Conservation (phyloP, 2,888 invertebrate genomes). For the Agrotis segetum region DNA sequence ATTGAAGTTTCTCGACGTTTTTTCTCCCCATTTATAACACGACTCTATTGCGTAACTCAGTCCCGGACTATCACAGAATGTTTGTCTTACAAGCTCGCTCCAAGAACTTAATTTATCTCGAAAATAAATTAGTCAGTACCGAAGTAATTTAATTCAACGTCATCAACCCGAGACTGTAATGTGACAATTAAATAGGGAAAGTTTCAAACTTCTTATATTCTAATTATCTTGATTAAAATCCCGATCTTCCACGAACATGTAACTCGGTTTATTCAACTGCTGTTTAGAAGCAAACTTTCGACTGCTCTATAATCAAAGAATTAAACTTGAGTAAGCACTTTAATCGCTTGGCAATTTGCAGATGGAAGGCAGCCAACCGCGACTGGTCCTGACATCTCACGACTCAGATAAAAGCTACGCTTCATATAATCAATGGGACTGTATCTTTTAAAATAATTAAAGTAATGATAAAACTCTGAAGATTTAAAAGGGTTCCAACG, state of each 20-base stretch:
- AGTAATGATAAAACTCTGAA: constrained; percentile 51
- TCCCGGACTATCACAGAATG: constrained; percentile 13
- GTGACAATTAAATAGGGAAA: constrained; percentile 54
- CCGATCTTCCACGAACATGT: constrained; percentile 56
- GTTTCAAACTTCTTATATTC: constrained; percentile 64
- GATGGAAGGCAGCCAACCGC: constrained; percentile 63
- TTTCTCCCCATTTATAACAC: constrained; percentile 6
- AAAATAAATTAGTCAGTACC: constrained; percentile 36
- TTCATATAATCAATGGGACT: constrained; percentile 55
- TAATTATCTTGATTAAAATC: constrained; percentile 67
- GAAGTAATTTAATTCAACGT: constrained; percentile 54
- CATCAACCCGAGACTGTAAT: constrained; percentile 44
- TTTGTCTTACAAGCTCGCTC: constrained; percentile 26
- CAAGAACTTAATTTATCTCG: constrained; percentile 24
- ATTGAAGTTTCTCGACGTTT: constrained; percentile 40
- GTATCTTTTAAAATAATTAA: constrained; percentile 64
- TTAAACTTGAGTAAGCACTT: constrained; percentile 66
- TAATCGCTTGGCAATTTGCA: constrained; percentile 66
- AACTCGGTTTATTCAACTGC: constrained; percentile 60
- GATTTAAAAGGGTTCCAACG: constrained; percentile 46
- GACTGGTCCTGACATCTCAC: constrained; percentile 50
- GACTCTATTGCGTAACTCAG: constrained; percentile 23
- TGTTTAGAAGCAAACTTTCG: constrained; percentile 62
- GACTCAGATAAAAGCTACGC: constrained; percentile 43
- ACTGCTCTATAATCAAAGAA: constrained; percentile 67